Evolutionary conservation across 2,888 invertebrate genomes (phyloP), one percentile per base, ranked within the genome.

Genomic region (Cryptosula pallasiana): DNA sequence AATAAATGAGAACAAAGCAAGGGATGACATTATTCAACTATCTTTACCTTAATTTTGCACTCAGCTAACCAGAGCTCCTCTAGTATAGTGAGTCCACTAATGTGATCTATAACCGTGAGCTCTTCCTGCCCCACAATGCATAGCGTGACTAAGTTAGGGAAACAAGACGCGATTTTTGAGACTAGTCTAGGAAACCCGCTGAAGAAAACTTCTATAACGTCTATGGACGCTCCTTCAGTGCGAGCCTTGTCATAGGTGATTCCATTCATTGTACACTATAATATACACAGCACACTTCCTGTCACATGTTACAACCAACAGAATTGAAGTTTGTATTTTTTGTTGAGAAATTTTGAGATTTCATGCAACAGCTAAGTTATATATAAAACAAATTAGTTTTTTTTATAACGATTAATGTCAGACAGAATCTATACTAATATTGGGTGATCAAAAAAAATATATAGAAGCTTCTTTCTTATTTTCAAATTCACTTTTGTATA

Each of bases 41-140:
- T 45, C 3, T n/a, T 70, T 35, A 74, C 74, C 27, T 25, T 73
- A 13, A 74, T 34, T n/a, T 71, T 71, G 35, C 73, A 74, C 69
- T 74, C 74, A 2, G 73, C 71, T 58, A 74, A 58, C 74, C 74
- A 74, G 0, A 74, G 45, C 32, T 73, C 73, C 35, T 35, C 58
- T 23, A 74, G 71, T 69, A 70, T 69, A 13, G 35, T 13, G 25
- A 73, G 69, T 16, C 72, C 69, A 20, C 69, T 73, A 36, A 74
- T 55, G 2, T 69, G 45, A 45, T 45, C 71, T 20, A 74, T 74
- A 5, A 23, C n/a, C 16, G 35, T 58, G 25, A 63, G 32, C 13
- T 73, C 54, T 32, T 71, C 57, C 69, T 74, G 74, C 23, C 36
- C 73, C 5, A 74, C 71, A 63, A 74, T 72, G 27, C 69, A 55